Evolutionary conservation across 2,113 vertebrate species (phyloP).

Genomic region (Coptodon rendalli): DNA sequence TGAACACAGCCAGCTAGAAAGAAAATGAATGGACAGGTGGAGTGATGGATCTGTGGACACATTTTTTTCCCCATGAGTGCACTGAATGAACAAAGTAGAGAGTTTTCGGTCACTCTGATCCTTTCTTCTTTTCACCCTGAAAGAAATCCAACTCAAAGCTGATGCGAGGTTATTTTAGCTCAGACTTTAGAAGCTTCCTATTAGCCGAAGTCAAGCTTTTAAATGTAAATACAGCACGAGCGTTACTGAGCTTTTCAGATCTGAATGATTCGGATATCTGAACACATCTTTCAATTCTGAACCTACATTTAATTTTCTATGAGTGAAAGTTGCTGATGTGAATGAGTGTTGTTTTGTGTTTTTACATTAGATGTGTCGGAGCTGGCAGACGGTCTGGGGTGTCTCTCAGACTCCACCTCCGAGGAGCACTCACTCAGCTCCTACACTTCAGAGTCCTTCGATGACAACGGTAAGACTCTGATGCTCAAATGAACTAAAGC

Average conservation of each 20-base stretch:
- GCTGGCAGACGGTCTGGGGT: constrained; percentile 76
- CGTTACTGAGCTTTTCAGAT: background rate
- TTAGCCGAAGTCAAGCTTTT: background rate
- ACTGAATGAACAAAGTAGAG: background rate
- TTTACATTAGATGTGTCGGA: constrained; percentile 70
- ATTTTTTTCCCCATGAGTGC: background rate
- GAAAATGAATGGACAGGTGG: background rate
- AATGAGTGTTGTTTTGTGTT: background rate
- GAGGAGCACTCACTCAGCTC: constrained; percentile 89
- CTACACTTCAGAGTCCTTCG: constrained; percentile 89
- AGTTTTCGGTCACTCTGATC: background rate
- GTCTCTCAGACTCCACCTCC: constrained; percentile 85
- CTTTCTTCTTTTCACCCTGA: background rate
- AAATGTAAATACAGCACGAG: background rate
- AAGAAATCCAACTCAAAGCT: background rate
- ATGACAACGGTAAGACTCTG: constrained; percentile 86
- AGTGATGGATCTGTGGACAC: background rate
- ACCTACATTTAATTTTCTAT: background rate
- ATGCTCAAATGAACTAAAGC: background rate
- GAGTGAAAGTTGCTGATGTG: background rate
- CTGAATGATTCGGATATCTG: background rate
- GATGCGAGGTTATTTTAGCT: background rate
- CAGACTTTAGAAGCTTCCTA: background rate
- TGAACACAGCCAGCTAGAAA: background rate
- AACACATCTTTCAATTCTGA: background rate